Evolutionary conservation across 2,113 vertebrate species (phyloP).

Genomic region (Philantomba maxwellii): DNA sequence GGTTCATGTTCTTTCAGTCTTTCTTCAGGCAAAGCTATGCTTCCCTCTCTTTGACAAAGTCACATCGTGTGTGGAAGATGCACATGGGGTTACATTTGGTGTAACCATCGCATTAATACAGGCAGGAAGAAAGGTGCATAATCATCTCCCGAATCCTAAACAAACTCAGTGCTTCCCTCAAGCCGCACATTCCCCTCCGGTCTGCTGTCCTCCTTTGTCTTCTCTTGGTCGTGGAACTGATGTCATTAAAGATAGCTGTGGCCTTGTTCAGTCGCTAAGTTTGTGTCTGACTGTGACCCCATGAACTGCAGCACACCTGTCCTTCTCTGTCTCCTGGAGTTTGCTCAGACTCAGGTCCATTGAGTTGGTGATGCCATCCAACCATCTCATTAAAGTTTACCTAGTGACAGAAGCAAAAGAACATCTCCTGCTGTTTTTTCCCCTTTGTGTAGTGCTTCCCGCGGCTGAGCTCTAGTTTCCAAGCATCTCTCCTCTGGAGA

Average conservation of each 20-base stretch:
- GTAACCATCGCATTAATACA: background rate
- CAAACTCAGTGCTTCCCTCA: background rate
- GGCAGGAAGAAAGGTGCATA: background rate
- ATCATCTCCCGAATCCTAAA: background rate
- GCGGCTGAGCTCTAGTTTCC: fast-evolving
- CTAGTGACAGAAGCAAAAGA: background rate
- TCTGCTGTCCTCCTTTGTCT: background rate
- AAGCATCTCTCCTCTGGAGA: background rate
- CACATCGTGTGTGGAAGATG: background rate
- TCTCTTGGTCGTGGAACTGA: background rate
- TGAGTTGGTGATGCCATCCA: background rate
- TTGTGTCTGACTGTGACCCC: background rate
- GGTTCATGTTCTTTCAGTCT: background rate
- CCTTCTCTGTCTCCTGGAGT: background rate
- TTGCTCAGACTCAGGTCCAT: background rate
- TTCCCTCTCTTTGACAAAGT: background rate
- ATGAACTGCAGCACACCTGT: background rate
- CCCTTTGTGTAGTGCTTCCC: background rate
- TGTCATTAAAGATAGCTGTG: background rate
- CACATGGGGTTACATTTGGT: background rate
- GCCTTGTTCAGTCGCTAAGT: background rate
- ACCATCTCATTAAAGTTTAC: background rate
- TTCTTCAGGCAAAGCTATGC: background rate
- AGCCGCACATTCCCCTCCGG: too few species aligned
- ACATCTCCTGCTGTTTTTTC: fast-evolving